Evolutionary conservation across 2,797 vertebrate genomes (phyloP), one percentile per base, ranked within the genome.

Genomic region (Pipistrellus pipistrellus): DNA sequence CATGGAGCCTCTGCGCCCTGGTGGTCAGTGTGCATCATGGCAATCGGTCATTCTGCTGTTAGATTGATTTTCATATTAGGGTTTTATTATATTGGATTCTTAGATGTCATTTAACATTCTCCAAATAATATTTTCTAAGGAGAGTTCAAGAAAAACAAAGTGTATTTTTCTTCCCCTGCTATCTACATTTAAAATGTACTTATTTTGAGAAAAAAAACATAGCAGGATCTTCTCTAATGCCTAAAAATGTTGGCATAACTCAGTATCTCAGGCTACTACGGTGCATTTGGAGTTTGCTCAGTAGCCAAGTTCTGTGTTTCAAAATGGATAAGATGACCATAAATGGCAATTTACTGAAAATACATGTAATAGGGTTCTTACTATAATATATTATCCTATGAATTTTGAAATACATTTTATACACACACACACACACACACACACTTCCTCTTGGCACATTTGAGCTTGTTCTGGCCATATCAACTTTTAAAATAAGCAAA

Each of bases 121-220:
- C 53, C 53, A 55, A 55, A 55, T 55, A 59, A 9, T 62, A 64
- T 73, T 41, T 88, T 30, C 64, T 88, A 83, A 48, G 82, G 10
- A 53, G 30, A 44, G 3, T 32, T 72, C 23, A 82, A 41, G 25
- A 8, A 27, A 64, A 77, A 71, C 41, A 44, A 64, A 23, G 27
- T 25, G 9, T 55, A 7, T 66, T 62, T 91, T 2, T 23, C 41
- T 57, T 59, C 10, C 4, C 15, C 25, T 17, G 57, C 2, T 2
- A 82, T 35, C 48, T 71, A 59, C 7, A 41, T 78, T 59, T 78
- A 57, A 55, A 20, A 35, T 48, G 2, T 53, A 59, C 1, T 82
- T 87, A 82, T 93, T 69, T 66, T 66, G 23, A 96, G n/a, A 68
- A 78, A 8, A 8, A 8, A 91, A 73, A 91, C 69, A 68, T 81